phyloP scores from a whole-genome alignment of 2,113 vertebrate species.

The Diphyllodes magnificus region DNA sequence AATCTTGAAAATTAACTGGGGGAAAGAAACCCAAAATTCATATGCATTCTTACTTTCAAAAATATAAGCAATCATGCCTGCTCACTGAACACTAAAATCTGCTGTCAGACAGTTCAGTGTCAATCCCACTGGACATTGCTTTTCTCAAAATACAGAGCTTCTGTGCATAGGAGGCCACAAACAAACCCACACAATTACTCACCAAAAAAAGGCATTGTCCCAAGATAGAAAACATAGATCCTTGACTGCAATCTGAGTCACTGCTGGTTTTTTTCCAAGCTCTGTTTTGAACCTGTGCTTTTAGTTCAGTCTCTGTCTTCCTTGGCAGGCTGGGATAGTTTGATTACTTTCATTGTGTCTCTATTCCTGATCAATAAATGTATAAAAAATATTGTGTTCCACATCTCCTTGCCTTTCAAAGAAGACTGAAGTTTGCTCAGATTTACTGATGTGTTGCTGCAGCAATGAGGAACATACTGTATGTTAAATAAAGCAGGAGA shows the following conservation, averaged over 20 bases:
- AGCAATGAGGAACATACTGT: not conserved
- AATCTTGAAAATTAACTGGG: not conserved
- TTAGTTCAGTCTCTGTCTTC: not conserved
- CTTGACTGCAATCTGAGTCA: not conserved
- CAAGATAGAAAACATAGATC: not conserved
- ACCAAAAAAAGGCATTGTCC: not conserved
- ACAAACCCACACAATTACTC: not conserved
- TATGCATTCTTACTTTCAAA: not conserved
- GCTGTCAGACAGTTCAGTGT: not conserved
- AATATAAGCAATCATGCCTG: not conserved
- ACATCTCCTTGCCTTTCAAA: not conserved
- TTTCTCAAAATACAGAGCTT: not conserved
- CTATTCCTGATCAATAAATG: not conserved
- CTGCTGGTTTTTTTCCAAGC: not conserved
- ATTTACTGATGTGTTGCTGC: not conserved
- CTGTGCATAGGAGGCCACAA: not conserved
- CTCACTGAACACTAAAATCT: not conserved
- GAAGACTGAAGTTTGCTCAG: not conserved
- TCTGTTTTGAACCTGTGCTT: not conserved
- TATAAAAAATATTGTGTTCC: fast-evolving
- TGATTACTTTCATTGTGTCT: not conserved
- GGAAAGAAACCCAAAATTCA: not conserved
- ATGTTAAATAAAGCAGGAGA: not conserved
- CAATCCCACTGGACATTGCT: not conserved
- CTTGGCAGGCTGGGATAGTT: not conserved